Conservation (phyloP, 2,113 vertebrate genomes). For the Larimichthys polyactis region DNA sequence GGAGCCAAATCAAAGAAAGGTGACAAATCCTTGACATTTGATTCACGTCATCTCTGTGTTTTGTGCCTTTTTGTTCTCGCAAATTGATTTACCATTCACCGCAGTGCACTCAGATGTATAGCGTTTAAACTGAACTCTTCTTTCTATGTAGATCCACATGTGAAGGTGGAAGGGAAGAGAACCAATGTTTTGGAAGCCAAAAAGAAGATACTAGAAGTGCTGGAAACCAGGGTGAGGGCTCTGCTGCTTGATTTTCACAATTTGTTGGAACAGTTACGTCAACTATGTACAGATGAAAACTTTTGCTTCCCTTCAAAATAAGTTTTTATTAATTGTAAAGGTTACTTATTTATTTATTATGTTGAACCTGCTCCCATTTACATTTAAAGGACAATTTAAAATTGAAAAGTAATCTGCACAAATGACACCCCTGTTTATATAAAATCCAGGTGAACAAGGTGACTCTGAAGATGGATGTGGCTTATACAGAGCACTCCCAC, state of each 20-base stretch:
- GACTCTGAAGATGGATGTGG: conserved; percentile 88
- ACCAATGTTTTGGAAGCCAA: conserved; percentile 81
- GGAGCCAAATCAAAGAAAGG: conserved; percentile 89
- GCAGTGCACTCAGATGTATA: not conserved
- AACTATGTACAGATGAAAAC: not conserved
- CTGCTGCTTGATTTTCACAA: not conserved
- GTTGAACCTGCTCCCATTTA: not conserved
- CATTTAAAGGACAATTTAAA: not conserved
- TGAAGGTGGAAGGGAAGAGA: conserved; percentile 85
- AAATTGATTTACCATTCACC: not conserved
- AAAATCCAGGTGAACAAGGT: conserved; percentile 84
- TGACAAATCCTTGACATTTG: conserved; percentile 41
- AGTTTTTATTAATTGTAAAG: too few species aligned
- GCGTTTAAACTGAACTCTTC: not conserved
- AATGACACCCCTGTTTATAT: conserved; percentile 6
- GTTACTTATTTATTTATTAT: not conserved
- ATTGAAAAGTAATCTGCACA: not conserved
- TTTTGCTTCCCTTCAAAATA: not conserved
- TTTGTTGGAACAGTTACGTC: not conserved
- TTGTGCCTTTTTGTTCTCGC: not conserved
- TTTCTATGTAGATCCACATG: conserved; percentile 83
- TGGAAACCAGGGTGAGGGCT: conserved; percentile 83
- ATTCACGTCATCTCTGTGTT: not conserved
- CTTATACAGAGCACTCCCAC: conserved; percentile 86
- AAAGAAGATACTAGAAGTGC: conserved; percentile 83